Conservation (phyloP, 2,888 invertebrate species). For the Megamerina dolium region DNA sequence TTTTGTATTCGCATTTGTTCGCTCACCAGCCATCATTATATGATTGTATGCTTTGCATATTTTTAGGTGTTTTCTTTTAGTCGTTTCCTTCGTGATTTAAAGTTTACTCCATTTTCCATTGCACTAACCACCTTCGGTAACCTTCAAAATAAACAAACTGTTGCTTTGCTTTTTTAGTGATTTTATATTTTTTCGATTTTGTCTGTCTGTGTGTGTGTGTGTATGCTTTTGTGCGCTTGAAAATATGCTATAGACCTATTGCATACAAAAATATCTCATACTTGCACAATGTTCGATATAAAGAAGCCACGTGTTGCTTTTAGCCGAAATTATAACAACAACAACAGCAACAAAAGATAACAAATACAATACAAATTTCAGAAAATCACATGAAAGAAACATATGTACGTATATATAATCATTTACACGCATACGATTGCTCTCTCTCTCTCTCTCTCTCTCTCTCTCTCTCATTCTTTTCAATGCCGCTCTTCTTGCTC, state of each 20-base stretch:
- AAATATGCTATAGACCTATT: constrained; percentile 5
- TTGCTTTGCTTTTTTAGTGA: neutral
- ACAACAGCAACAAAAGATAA: no score
- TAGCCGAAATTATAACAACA: no score
- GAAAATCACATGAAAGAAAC: neutral
- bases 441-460: constrained; percentile 3
- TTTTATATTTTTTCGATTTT: neutral
- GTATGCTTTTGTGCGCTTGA: neutral
- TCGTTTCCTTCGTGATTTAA: constrained; percentile 7
- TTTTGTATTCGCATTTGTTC: neutral
- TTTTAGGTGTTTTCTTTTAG: constrained; percentile 23
- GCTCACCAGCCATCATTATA: constrained; percentile 15
- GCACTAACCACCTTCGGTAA: constrained; percentile 13
- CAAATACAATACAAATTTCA: neutral
- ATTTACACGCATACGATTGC: neutral
- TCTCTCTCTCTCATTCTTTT: neutral
- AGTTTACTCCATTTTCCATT: constrained; percentile 6
- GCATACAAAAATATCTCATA: no score
- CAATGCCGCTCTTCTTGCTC: neutral
- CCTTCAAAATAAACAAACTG: constrained; percentile 1
- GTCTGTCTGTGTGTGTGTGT: no score
- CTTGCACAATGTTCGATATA: no score
- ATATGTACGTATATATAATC: neutral
- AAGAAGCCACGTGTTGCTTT: constrained; percentile 1
- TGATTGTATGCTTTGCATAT: constrained; percentile 24